Conservation (phyloP, 2,113 vertebrate genomes). For the Corvus moneduloides region DNA sequence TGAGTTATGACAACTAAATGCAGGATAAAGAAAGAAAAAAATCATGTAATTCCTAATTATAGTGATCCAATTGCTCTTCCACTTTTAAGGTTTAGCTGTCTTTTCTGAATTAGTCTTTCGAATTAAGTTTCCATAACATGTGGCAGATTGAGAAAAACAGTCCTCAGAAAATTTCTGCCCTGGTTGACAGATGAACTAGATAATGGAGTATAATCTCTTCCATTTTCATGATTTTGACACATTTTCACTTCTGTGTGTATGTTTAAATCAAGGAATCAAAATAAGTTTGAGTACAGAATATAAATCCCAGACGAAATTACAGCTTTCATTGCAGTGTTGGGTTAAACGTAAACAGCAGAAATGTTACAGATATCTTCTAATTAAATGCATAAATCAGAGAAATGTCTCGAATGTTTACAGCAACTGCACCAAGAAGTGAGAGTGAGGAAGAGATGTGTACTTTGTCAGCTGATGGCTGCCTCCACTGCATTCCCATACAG, state of each 20-base stretch:
- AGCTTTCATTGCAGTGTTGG: constrained; percentile 20
- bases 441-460: not conserved
- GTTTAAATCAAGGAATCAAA: constrained; percentile 39
- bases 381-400: constrained; percentile 29
- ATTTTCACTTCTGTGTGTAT: constrained; percentile 37
- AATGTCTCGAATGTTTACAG: constrained; percentile 4
- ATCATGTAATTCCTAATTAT: not conserved
- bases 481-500: not conserved
- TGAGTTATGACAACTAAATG: not conserved
- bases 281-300: constrained; percentile 7
- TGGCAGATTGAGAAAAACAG: constrained; percentile 25
- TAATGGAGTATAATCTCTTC: constrained; percentile 43
- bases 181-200: constrained; percentile 28
- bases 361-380: not conserved
- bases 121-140: not conserved
- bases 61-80: not conserved
- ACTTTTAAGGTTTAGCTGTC: not conserved
- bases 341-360: constrained; percentile 35
- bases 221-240: constrained; percentile 46
- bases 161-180: constrained; percentile 9
- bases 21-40: not conserved
- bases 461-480: not conserved
- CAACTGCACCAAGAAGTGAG: not conserved
- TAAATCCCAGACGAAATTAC: constrained; percentile 19
- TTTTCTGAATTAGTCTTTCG: constrained; percentile 5